Conservation (phyloP, 2,888 invertebrate species). For the Chelonus formosanus region DNA sequence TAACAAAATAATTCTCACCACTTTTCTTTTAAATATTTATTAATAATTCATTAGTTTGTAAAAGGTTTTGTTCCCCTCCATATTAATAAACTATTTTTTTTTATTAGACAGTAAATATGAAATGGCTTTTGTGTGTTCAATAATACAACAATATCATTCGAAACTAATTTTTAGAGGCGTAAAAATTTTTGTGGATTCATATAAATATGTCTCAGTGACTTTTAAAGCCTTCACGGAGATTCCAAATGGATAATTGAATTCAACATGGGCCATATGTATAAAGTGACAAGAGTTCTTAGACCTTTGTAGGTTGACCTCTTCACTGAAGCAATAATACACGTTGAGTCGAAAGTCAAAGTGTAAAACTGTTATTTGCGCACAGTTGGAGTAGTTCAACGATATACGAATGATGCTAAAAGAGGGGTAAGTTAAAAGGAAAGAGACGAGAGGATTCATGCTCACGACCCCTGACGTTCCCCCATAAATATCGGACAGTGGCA, state of each 20-base stretch:
- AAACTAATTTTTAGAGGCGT: neutral
- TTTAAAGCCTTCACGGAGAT: slow-evolving; percentile 21
- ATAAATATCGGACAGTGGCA: slow-evolving; percentile 63
- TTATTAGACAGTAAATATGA: neutral
- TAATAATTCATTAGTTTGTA: too few species aligned
- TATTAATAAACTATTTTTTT: neutral
- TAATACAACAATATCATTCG: too few species aligned
- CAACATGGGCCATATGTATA: neutral
- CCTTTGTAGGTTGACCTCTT: slow-evolving; percentile 12
- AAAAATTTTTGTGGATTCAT: slow-evolving; percentile 3
- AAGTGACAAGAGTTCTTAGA: slow-evolving; percentile 14
- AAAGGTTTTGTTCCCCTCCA: too few species aligned
- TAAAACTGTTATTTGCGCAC: slow-evolving; percentile 52
- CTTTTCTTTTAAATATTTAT: too few species aligned
- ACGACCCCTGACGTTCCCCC: slow-evolving; percentile 60
- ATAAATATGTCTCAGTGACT: slow-evolving; percentile 22
- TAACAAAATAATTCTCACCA: too few species aligned
- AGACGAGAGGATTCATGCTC: slow-evolving; percentile 37
- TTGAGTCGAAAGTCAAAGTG: slow-evolving; percentile 48
- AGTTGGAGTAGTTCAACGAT: slow-evolving; percentile 38
- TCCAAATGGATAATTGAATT: slow-evolving; percentile 28
- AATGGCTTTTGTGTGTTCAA: too few species aligned
- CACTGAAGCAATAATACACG: slow-evolving; percentile 2
- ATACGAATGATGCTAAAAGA: slow-evolving; percentile 35
- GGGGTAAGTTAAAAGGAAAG: slow-evolving; percentile 28